Percentiles rank a stretch among this genome's conserved stretches.
Conservation (phyloP, 2,888 invertebrate species). For the Meta bourneti region DNA sequence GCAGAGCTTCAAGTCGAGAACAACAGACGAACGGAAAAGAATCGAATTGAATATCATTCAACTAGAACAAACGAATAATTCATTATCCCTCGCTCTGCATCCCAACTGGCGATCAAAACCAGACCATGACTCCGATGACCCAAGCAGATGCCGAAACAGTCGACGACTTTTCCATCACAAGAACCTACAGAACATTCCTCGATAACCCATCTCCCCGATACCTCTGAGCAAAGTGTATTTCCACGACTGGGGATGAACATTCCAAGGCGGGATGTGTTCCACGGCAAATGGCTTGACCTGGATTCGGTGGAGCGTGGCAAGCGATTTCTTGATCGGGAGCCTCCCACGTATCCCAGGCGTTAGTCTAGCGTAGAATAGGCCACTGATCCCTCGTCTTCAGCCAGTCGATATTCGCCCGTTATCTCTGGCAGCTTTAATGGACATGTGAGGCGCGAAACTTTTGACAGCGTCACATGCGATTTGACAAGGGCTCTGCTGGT, state of each 20-base stretch:
- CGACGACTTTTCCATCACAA: background rate
- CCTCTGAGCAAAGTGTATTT: too few relatives aligned
- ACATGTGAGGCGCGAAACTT: background rate
- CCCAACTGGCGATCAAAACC: too few relatives aligned
- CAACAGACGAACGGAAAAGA: too few relatives aligned
- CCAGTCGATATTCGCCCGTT: background rate
- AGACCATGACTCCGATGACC: too few relatives aligned
- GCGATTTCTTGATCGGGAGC: constrained; percentile 15
- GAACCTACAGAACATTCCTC: background rate
- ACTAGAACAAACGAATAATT: too few relatives aligned
- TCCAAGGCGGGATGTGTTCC: constrained; percentile 7
- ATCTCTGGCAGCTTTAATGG: background rate
- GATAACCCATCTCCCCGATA: background rate
- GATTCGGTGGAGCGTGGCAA: constrained; percentile 33
- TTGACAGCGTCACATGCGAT: background rate
- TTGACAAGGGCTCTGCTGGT: too few relatives aligned
- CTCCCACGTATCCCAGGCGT: constrained; percentile 28
- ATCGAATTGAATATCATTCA: too few relatives aligned
- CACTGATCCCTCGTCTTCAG: constrained; percentile 1
- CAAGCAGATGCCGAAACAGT: too few relatives aligned
- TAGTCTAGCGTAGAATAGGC: constrained; percentile 41
- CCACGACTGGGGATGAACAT: background rate
- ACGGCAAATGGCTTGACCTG: constrained; percentile 37
- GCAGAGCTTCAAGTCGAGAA: too few relatives aligned
- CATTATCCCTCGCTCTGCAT: too few relatives aligned